Base-by-base conservation (phyloP, 35 echinoderm and acorn worm species). In the Ophiothrix spiculata region DNA sequence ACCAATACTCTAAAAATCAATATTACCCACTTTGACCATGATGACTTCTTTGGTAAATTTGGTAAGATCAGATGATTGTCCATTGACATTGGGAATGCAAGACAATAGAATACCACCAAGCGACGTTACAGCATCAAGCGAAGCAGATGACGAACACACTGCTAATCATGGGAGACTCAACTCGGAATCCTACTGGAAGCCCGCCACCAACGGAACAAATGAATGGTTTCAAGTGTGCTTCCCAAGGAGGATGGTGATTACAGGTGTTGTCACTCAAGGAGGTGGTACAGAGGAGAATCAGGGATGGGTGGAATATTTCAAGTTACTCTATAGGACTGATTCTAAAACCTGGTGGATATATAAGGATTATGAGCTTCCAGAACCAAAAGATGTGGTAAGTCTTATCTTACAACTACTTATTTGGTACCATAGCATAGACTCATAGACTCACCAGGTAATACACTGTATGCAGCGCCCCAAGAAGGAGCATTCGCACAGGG, bases 21-120 rank as follows among this genome's bases (percentile, higher is more conserved):
- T n/a, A n/a, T n/a, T n/a, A n/a, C n/a, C n/a, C n/a, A n/a, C n/a
- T n/a, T n/a, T n/a, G n/a, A n/a, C n/a, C n/a, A n/a, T n/a, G n/a
- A n/a, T n/a, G n/a, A n/a, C n/a, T n/a, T n/a, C n/a, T n/a, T n/a
- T n/a, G n/a, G n/a, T n/a, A n/a, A n/a, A n/a, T n/a, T n/a, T n/a
- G n/a, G n/a, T n/a, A n/a, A n/a, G n/a, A n/a, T n/a, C n/a, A 89
- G 87, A 83, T 41, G 87, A 89, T 19, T 89, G 87, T n/a, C 87
- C 87, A 16, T 34, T 89, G 33, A 79, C 69, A 13, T 35, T 89
- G 17, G 87, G 87, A 31, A 39, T 89, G 40, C 39, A 75, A 15
- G 60, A 77, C 28, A 35, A 45, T 34, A 6, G 33, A 1, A 56
- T 89, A 38, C 79, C 37, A n/a, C 54, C 10, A 25, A 34, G 46